phyloP scores from a whole-genome alignment of 2,113 vertebrate species.

The Sebastes schlegelii region DNA sequence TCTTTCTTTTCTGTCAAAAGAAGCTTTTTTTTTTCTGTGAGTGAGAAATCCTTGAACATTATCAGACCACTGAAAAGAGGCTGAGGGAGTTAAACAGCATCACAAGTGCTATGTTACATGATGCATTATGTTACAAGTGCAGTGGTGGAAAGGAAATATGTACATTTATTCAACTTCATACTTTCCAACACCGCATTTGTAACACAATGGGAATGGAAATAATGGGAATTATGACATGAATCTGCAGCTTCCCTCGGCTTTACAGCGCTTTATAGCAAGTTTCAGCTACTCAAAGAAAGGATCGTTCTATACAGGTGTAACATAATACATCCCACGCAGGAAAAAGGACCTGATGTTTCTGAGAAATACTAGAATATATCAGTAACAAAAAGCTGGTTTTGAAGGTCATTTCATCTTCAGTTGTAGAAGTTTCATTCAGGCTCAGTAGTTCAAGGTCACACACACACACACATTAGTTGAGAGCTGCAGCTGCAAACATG shows the following conservation, averaged over 20 bases:
- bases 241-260: too few species aligned
- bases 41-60: neutral
- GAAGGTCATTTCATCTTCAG: neutral
- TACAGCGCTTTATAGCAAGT: neutral
- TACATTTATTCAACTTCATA: neutral
- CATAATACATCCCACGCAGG: too few species aligned
- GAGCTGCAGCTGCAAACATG: constrained; percentile 25
- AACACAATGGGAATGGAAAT: too few species aligned
- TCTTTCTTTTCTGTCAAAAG: neutral
- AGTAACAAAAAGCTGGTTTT: neutral
- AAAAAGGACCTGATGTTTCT: too few species aligned
- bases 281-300: neutral
- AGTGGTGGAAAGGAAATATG: neutral
- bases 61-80: neutral
- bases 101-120: neutral
- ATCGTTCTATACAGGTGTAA: too few species aligned
- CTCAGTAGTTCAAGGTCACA: neutral
- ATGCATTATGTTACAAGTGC: neutral
- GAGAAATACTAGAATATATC: neutral
- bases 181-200: neutral
- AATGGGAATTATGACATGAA: too few species aligned
- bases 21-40: neutral
- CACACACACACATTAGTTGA: neutral
- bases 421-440: neutral
- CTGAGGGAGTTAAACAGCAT: neutral